Percentiles rank a stretch among this genome's conserved stretches.
phyloP scores from a whole-genome alignment of 2,113 vertebrate genomes.

The Oreochromis aureus region DNA sequence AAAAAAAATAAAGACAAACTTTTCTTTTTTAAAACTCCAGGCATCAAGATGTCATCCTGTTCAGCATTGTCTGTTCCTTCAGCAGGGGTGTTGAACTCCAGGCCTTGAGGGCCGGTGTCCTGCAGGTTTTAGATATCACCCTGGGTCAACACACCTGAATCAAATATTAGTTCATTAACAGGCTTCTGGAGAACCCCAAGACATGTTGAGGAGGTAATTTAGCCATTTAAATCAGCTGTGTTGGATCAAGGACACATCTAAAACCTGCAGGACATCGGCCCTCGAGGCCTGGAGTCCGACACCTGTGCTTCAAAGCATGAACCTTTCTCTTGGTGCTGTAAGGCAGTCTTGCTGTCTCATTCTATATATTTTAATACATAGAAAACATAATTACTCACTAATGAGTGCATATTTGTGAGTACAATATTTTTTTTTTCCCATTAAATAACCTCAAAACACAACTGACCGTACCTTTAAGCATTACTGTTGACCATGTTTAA shows the following conservation, averaged over 20 bases:
- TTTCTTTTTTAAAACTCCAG: neutral
- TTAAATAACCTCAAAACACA: neutral
- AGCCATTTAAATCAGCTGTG: neutral
- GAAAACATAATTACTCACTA: neutral
- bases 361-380: neutral
- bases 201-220: neutral
- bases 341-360: neutral
- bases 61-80: neutral
- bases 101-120: neutral
- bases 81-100: neutral
- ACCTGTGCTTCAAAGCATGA: neutral
- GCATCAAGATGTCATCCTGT: neutral
- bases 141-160: neutral
- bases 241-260: neutral
- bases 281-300: neutral
- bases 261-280: neutral
- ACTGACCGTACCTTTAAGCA: neutral
- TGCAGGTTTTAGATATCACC: neutral
- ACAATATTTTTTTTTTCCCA: neutral
- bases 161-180: neutral
- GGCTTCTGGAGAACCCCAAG: neutral
- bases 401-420: neutral
- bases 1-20: neutral
- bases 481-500: neutral
- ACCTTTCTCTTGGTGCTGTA: neutral